phyloP scores from a whole-genome alignment of 2,888 invertebrate genomes.

The Acanthosepion lycidas region DNA sequence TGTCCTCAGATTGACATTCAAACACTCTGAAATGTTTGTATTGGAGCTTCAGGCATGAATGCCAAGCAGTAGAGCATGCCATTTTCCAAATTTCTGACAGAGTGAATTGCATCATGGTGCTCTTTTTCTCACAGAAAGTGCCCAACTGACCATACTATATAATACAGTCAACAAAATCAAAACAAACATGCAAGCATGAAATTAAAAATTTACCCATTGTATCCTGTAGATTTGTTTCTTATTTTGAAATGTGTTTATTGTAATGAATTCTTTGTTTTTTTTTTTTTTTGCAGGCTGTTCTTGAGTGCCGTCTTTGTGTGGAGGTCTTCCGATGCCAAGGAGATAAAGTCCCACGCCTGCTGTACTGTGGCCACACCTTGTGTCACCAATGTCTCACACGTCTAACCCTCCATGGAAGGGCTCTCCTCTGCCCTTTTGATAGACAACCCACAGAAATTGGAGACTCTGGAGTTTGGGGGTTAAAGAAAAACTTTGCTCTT shows the following conservation, averaged over 20 bases:
- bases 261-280: not conserved
- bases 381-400: constrained; percentile 78
- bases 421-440: constrained; percentile 79
- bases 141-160: too few species aligned
- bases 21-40: too few species aligned
- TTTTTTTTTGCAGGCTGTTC: constrained; percentile 60
- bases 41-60: too few species aligned
- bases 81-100: too few species aligned
- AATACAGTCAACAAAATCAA: too few species aligned
- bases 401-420: constrained; percentile 74
- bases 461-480: constrained; percentile 76
- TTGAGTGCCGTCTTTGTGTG: constrained; percentile 79
- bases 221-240: not conserved
- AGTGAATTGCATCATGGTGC: too few species aligned
- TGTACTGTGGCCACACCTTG: constrained; percentile 76
- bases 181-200: too few species aligned
- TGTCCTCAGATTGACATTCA: too few species aligned
- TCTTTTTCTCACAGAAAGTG: too few species aligned
- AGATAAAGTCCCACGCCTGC: constrained; percentile 78
- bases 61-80: too few species aligned
- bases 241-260: not conserved
- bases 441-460: constrained; percentile 78
- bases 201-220: too few species aligned
- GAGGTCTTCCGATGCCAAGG: constrained; percentile 78
- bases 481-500: constrained; percentile 79